Base-by-base conservation (phyloP, 2,113 vertebrate genomes). In the Nymphicus hollandicus region DNA sequence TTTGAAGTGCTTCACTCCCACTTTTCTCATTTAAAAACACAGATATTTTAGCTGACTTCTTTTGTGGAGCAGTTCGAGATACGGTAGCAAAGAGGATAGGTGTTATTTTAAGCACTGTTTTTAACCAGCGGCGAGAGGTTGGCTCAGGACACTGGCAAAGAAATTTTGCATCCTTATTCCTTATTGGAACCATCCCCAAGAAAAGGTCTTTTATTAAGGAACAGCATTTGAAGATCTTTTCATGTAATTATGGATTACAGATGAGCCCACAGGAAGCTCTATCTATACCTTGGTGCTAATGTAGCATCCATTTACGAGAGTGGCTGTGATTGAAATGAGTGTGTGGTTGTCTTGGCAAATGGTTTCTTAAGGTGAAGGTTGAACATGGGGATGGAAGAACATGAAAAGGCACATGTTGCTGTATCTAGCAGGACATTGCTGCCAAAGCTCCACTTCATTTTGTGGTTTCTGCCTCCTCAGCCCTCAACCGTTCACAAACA, bases 91-190 rank as follows among this genome's bases (percentile, higher is more conserved):
- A 63, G 49, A 63, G 44, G 22, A 37, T 37, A 53, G 91, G 58
- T 93, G 88, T 92, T 94, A 93, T 76, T 92, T 92, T 92, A 92
- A 84, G 86, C 50, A 47, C 31, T 61, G 13, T 11, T 93, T 91
- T 92, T 73, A 82, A 60, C 31, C 19, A 23, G n/a, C 15, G 33
- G 9, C 0, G 2, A 89, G 83, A 91, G 96, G 83, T 89, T 96
- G 81, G 22, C 73, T 94, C 52, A 50, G 96, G 91, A 93, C 86
- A 65, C 44, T n/a, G 83, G 25, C 86, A 43, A 47, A 78, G 53
- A 69, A 49, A 47, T 84, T 89, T 86, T 85, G 17, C 31, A 52
- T 83, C 24, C 33, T 73, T 64, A 25, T 10, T 78, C 47, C 33
- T 16, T 66, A 4, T n/a, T 69, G 83, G 47, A 91, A 65, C 72